phyloP scores from a whole-genome alignment of 2,888 invertebrate genomes.

The Eupelmus urozonus region DNA sequence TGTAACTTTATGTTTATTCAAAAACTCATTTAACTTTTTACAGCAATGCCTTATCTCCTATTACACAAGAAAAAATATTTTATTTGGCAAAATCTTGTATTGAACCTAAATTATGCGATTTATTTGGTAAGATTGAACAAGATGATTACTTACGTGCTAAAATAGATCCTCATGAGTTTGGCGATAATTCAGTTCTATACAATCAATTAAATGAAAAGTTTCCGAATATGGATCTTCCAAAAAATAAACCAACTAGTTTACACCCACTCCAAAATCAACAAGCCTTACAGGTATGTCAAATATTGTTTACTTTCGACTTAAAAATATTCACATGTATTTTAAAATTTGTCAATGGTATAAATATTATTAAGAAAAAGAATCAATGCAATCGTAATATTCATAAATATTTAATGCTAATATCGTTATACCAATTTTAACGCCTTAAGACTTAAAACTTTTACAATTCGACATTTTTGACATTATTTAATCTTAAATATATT shows the following conservation, averaged over 20 bases:
- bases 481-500: background rate
- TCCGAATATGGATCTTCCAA: conserved; percentile 18
- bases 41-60: background rate
- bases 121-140: background rate
- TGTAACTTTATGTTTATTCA: too few relatives aligned
- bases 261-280: too few relatives aligned
- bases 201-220: background rate
- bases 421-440: too few relatives aligned
- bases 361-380: too few relatives aligned
- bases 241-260: too few relatives aligned
- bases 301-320: background rate
- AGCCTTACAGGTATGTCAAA: background rate
- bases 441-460: too few relatives aligned
- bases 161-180: conserved; percentile 27
- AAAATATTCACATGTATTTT: too few relatives aligned
- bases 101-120: conserved; percentile 8
- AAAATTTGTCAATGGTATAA: too few relatives aligned
- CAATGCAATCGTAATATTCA: too few relatives aligned
- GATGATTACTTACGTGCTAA: conserved; percentile 16
- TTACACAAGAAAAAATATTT: conserved; percentile 17
- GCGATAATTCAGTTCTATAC: conserved; percentile 9
- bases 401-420: too few relatives aligned
- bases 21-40: background rate
- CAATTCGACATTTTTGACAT: too few relatives aligned
- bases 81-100: conserved; percentile 6